phyloP scores from a whole-genome alignment of 2,113 vertebrate genomes.

The Leptocoma aspasia region DNA sequence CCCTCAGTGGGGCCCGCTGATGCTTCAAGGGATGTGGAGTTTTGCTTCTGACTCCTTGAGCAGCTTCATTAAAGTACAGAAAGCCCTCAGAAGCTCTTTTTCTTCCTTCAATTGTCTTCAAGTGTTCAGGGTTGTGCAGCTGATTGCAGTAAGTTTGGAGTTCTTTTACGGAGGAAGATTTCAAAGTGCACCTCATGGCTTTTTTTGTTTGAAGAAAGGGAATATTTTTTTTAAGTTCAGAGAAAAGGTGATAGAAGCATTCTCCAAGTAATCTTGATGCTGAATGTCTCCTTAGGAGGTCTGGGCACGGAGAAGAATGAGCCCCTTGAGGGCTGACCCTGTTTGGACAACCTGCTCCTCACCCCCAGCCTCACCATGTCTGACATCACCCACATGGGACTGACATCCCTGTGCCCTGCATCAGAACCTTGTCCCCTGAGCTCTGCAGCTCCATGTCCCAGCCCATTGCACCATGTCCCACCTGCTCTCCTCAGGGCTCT shows the following conservation, averaged over 20 bases:
- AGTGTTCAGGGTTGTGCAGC: neutral
- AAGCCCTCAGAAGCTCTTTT: neutral
- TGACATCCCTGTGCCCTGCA: neutral
- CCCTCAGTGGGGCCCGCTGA: neutral
- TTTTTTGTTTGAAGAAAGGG: neutral
- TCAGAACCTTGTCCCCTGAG: neutral
- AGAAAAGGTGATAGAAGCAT: neutral
- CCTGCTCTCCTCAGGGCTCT: neutral
- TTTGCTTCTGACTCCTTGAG: neutral
- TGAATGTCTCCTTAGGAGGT: neutral
- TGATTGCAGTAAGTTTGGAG: neutral
- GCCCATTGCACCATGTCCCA: neutral
- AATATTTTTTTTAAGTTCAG: neutral
- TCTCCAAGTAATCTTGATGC: neutral
- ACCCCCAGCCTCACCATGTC: neutral
- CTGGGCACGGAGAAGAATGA: neutral
- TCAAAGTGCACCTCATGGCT: neutral
- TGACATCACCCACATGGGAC: neutral
- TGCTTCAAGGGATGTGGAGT: neutral
- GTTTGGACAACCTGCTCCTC: neutral
- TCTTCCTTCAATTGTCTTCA: neutral
- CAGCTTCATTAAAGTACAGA: neutral
- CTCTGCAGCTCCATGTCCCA: neutral
- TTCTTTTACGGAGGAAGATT: neutral
- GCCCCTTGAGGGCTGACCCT: neutral